Base-by-base conservation (phyloP, 2,888 invertebrate genomes). In the Agrypnus murinus region DNA sequence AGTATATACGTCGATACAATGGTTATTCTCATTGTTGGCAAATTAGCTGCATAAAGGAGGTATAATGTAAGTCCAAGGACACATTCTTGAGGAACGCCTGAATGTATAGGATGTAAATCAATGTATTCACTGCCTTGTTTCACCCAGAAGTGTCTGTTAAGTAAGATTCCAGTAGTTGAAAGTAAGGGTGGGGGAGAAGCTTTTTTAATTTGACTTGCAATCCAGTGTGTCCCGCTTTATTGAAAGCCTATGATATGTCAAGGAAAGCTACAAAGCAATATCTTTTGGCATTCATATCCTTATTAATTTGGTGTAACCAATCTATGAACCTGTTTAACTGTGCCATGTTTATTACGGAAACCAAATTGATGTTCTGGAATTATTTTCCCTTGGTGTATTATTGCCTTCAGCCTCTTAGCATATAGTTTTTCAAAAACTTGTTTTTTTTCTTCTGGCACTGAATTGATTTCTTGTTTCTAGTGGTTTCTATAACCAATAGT, bases 51-150 rank as follows among this genome's bases (percentile, higher is more conserved):
- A 36, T 66, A 74, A 5, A 75, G 15, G 15, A 19, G 19, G 50
- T 74, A 72, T 9, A 74, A 31, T 8, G 69, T 55, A 8, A 74
- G 74, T 14, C 69, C 70, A 3, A 76, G 70, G 4, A 68, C 65
- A 17, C 69, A 72, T 12, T 73, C 73, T 62, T 74, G 73, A 9
- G 65, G 71, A 53, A 46, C 46, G 46, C 40, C 40, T 7, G 40
- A 40, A 3, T 40, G 40, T 46, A 46, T 46, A 17, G 3, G 15
- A 32, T 53, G 5, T 25, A 53, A 5, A 8, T 53, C 31, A 32
- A 31, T 53, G 14, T 53, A 4, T 53, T 53, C n/a, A 9, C 4
- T 31, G 4, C 8, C 32, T 25, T 53, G 32, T 19, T 53, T 25
- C 2, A 32, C 53, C n/a, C 3, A 25, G 32, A 53, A 53, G 34